Base-by-base conservation (phyloP, 2,797 vertebrate genomes). In the Zalophus californianus region DNA sequence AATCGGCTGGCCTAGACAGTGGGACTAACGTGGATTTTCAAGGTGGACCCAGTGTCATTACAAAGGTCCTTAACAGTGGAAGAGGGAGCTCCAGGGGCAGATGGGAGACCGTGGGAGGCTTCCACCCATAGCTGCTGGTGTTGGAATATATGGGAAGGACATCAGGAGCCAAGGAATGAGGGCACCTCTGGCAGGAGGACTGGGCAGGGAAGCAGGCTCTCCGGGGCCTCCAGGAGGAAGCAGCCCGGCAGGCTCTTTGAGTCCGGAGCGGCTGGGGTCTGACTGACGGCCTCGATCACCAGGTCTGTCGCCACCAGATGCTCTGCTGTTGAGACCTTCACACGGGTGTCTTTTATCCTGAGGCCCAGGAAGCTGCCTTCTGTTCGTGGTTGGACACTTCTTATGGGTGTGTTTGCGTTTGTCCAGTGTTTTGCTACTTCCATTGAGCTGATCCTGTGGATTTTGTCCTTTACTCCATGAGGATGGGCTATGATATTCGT, bases 141-240 rank as follows among this genome's bases (percentile, higher is more conserved):
- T 21, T 58, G 25, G 78, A 23, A 16, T 38, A 18, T 12, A 9
- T 35, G 60, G 35, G 15, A 5, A 56, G 20, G 29, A 5, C 18
- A 3, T 54, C 35, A 4, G 14, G 18, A 85, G 62, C 27, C 29
- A 3, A 6, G 35, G n/a, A 11, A 13, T 7, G 2, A 10, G 11
- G 50, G 41, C 0, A 10, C 52, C 27, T 77, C 29, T 12, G 25
- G 35, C 14, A 32, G 58, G 16, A 38, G 21, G 66, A 38, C 32
- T 10, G 12, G 72, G 23, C 13, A 2, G 5, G 7, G 52, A 0
- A 4, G 1, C 11, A 10, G 32, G 3, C 56, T 32, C 32, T 38
- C 62, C 29, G 1, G 66, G 50, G 7, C 58, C 87, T 29, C 23
- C 25, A 1, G 5, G 8, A 48, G 54, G 56, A 85, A 5, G 6